Evolutionary conservation across 2,888 invertebrate genomes (phyloP).

Genomic region (Dynastes maya): DNA sequence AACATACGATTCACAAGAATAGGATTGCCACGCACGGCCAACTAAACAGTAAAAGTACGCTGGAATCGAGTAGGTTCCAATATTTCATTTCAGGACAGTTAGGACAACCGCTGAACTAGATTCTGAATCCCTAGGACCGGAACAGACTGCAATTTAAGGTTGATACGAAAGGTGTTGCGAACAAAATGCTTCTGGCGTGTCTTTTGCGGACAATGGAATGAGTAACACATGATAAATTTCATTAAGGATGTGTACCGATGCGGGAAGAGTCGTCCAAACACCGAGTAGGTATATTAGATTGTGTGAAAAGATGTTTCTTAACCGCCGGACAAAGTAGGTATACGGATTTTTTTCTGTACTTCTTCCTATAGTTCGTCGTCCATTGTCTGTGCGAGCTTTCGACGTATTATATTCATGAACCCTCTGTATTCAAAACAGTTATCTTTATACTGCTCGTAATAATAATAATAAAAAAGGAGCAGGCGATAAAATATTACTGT

Average conservation of each 20-base stretch:
- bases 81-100: slow-evolving; percentile 62
- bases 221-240: slow-evolving; percentile 69
- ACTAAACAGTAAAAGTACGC: not conserved
- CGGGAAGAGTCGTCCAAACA: slow-evolving; percentile 66
- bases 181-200: slow-evolving; percentile 58
- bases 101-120: slow-evolving; percentile 66
- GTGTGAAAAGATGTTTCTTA: slow-evolving; percentile 63
- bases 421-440: slow-evolving; percentile 15
- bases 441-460: not conserved
- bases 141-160: slow-evolving; percentile 58
- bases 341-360: slow-evolving; percentile 34
- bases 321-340: slow-evolving; percentile 62
- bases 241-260: slow-evolving; percentile 65
- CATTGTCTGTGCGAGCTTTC: not conserved
- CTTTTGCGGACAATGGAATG: slow-evolving; percentile 62
- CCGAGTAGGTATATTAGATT: slow-evolving; percentile 61
- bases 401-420: slow-evolving; percentile 13
- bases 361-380: slow-evolving; percentile 1
- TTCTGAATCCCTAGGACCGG: slow-evolving; percentile 61
- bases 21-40: slow-evolving; percentile 62
- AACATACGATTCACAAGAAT: slow-evolving; percentile 66
- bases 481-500: not conserved
- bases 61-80: slow-evolving; percentile 56
- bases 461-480: not conserved
- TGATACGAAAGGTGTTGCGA: slow-evolving; percentile 59